These are phyloP conservation scores for Passer montanus DNA, from an alignment of 2,113 vertebrate genomes.

Conservation along the genomic window DNA sequence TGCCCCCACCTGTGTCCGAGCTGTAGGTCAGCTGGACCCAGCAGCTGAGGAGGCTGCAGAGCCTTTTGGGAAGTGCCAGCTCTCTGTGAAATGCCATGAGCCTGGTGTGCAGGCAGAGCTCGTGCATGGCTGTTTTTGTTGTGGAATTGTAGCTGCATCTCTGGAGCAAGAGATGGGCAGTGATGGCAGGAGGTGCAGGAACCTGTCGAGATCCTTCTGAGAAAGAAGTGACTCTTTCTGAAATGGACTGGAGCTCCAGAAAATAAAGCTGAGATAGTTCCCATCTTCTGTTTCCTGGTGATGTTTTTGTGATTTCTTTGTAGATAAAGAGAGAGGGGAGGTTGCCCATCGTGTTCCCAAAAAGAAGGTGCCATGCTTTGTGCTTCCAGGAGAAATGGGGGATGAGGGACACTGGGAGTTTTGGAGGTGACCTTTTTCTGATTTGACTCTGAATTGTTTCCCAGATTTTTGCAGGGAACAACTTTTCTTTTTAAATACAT, in stretches of 20 bases:
- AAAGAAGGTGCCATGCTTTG: not conserved
- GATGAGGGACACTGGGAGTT: not conserved
- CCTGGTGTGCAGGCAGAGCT: not conserved
- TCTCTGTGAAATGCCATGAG: not conserved
- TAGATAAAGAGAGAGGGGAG: not conserved
- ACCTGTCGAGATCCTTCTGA: not conserved
- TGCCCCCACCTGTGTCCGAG: not conserved
- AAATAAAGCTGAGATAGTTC: not conserved
- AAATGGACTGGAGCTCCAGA: not conserved
- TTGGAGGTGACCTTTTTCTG: not conserved
- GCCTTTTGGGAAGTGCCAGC: not conserved
- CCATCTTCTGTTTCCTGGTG: not conserved
- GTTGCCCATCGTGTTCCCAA: not conserved
- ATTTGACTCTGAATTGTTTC: not conserved
- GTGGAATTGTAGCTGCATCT: not conserved
- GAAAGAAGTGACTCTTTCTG: not conserved
- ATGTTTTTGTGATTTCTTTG: not conserved
- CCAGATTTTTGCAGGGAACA: not conserved
- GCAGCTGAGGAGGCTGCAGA: not conserved
- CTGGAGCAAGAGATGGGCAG: not conserved
- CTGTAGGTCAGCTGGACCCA: fast-evolving
- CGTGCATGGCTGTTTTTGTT: fast-evolving
- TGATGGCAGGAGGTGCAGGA: not conserved
- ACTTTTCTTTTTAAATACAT: not conserved
- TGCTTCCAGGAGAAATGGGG: not conserved